Base-by-base conservation (phyloP, 1,140 invertebrate genomes). In the Aphelinus atriplicis region DNA sequence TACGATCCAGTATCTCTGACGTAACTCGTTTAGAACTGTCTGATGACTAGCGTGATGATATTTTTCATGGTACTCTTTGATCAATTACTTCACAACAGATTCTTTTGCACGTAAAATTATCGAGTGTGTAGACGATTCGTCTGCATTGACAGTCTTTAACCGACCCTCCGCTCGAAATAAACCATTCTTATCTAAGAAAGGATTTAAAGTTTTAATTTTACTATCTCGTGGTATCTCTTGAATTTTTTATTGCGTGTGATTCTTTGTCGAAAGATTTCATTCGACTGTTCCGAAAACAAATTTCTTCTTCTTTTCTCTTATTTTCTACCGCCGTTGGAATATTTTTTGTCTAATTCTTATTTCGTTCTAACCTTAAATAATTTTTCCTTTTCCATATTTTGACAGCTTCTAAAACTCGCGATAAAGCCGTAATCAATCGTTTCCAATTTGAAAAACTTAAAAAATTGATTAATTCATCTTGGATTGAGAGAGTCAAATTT, bases 1-100 rank as follows among this genome's bases (percentile, higher is more conserved):
- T 3, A 72, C 43, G 42, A 82, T 81, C 70, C 75, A 82, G 72
- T 71, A 82, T 70, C 57, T 70, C 47, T 80, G 80, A 67, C 64
- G 51, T 2, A 82, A 10, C 42, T 81, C 78, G 62, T 79, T 81
- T 6, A 84, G 48, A 0, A 83, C 70, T 1, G 73, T 79, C 68
- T 83, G 78, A 3, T 62, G 71, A 1, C 58, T 78, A 2, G 55
- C 66, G 66, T 83, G 80, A 63, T 46, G 51, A 42, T 61, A 58
- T 45, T 63, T 43, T 47, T 65, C 7, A 56, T 82, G 80, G 47
- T 79, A 78, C n/a, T 77, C 7, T 26, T 71, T 46, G 7, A 80
- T 55, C 4, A 81, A 10, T 6, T 77, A 48, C 56, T 43, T 47
- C 1, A 58, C 46, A 10, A 60, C 73, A 0, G 1, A 42, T 7